These are phyloP conservation scores for Trissolcus japonicus DNA, from an alignment of 2,888 invertebrate genomes.

Conservation along the genomic window DNA sequence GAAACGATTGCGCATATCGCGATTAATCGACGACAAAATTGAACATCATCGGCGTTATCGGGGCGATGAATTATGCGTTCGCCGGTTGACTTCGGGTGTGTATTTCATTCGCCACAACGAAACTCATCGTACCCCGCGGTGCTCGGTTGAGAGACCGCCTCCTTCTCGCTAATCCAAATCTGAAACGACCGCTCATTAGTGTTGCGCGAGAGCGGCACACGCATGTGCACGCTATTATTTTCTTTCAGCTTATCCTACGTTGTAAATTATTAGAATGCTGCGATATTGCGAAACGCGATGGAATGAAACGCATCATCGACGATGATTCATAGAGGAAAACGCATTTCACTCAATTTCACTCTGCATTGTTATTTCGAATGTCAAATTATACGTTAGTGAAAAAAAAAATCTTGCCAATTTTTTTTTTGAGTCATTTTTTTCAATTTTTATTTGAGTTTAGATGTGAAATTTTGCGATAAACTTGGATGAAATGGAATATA, in stretches of 20 bases:
- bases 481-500: conserved; percentile 7
- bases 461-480: too few relatives aligned
- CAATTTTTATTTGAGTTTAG: too few relatives aligned
- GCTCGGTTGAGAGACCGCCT: conserved; percentile 24
- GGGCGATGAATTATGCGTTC: conserved; percentile 26
- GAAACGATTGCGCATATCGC: neutral
- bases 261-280: conserved; percentile 7
- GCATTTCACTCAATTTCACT: neutral
- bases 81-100: conserved; percentile 17
- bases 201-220: conserved; percentile 63
- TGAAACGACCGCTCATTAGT: conserved; percentile 65
- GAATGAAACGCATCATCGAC: conserved; percentile 3
- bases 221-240: conserved; percentile 28
- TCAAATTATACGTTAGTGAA: too few relatives aligned
- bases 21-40: conserved; percentile 25
- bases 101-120: conserved; percentile 35
- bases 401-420: too few relatives aligned
- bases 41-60: conserved; percentile 32
- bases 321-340: neutral
- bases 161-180: conserved; percentile 62
- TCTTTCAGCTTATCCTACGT: conserved; percentile 17
- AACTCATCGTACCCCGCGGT: conserved; percentile 34
- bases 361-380: too few relatives aligned
- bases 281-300: conserved; percentile 10
- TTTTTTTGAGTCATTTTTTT: too few relatives aligned